Evolutionary conservation across 2,888 invertebrate genomes (phyloP), one percentile per base, ranked within the genome.

Genomic region (Cyaniris semiargus): DNA sequence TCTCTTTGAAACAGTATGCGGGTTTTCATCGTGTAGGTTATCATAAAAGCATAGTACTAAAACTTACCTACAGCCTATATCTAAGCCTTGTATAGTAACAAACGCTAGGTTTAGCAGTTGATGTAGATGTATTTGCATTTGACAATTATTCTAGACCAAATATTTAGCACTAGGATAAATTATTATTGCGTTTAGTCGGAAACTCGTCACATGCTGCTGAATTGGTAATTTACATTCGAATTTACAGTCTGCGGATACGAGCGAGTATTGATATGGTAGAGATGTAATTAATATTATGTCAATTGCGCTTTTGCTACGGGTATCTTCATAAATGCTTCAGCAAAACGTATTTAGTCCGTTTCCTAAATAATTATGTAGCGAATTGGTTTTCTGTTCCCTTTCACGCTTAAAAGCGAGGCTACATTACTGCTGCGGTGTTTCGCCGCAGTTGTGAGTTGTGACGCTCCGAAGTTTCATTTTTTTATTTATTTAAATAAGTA

Each of bases 221-320:
- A 90, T 89, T 88, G 89, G 79, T 87, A 87, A 89, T 90, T 89
- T 89, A 87, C 89, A 89, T 90, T 86, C 83, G 83, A 85, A 88
- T 88, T 87, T 86, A 86, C 84, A 81, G 83, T 83, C 84, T 82
- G 79, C 80, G 80, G 80, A 82, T 83, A 78, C 81, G 81, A 83
- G 82, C 83, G 80, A 79, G 80, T 80, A 80, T 81, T 79, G 77
- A 78, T 77, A 79, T 76, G 79, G 78, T 76, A 66, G 78, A 77
- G 78, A 79, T 79, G 70, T 77, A 80, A 78, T 79, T 77, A 79
- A 77, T 79, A 48, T 13, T 18, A 79, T 78, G 74, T 78, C 77
- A 76, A 77, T 66, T 78, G 76, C 53, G 77, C 77, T 77, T 74
- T 71, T 71, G 76, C 34, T 56, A 1, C 53, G 53, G 15, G 15